Percentiles rank a stretch among this genome's conserved stretches.
Evolutionary conservation across 1,140 invertebrate species (phyloP).

Genomic region (Rhagoletis pomonella): DNA sequence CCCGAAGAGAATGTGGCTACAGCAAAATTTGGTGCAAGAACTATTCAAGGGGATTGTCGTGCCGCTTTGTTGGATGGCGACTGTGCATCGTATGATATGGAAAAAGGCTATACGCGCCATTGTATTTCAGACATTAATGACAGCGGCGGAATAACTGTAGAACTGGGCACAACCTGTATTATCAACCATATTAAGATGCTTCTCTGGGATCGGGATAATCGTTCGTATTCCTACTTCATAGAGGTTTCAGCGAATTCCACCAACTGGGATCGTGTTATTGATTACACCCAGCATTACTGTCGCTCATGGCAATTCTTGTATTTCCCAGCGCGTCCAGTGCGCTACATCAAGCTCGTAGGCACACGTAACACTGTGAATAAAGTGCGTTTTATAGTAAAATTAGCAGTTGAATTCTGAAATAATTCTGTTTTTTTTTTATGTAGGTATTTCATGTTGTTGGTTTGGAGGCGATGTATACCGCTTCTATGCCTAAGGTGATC

Average conservation of each 20-base stretch:
- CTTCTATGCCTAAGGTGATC: slow-evolving; percentile 83
- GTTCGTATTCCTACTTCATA: slow-evolving; percentile 97
- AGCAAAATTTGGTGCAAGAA: slow-evolving; percentile 84
- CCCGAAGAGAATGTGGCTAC: slow-evolving; percentile 94
- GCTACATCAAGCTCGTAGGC: slow-evolving; percentile 92
- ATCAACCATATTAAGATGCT: slow-evolving; percentile 95
- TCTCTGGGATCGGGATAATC: slow-evolving; percentile 94
- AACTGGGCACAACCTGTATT: slow-evolving; percentile 90
- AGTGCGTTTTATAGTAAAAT: slow-evolving; percentile 70
- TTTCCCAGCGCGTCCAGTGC: slow-evolving; percentile 91
- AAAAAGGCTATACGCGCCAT: slow-evolving; percentile 89
- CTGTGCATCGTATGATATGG: slow-evolving; percentile 75
- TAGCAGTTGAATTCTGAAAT: background rate
- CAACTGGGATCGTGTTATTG: slow-evolving; percentile 94
- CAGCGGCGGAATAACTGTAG: slow-evolving; percentile 87
- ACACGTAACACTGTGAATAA: slow-evolving; percentile 97
- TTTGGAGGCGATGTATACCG: slow-evolving; percentile 91
- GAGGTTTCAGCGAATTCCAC: slow-evolving; percentile 97
- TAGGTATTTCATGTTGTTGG: slow-evolving; percentile 95
- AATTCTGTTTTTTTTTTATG: slow-evolving; percentile 7
- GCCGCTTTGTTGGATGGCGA: slow-evolving; percentile 92
- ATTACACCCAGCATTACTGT: slow-evolving; percentile 93
- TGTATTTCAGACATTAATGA: slow-evolving; percentile 86
- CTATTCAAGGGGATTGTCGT: slow-evolving; percentile 91
- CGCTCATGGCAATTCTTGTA: slow-evolving; percentile 97